Evolutionary conservation across 2,797 vertebrate species (phyloP).

Genomic region (Poecilia velifera): DNA sequence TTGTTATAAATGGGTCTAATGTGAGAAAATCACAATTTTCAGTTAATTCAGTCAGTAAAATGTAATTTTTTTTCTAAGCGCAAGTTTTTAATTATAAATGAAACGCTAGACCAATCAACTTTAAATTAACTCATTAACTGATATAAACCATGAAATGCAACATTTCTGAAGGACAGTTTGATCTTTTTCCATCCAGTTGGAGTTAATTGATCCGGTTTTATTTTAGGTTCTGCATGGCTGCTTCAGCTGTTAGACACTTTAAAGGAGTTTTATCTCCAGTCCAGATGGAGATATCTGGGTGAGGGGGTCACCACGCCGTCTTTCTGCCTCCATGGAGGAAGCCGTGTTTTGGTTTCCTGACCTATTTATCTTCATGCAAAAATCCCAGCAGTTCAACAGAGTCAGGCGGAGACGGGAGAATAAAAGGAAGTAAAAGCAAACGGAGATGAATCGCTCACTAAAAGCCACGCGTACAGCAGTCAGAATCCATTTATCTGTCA

Average conservation of each 20-base stretch:
- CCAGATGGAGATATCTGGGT: constrained; percentile 30
- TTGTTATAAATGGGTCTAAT: no score
- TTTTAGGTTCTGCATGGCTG: neutral
- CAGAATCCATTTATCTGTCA: neutral
- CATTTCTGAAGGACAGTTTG: constrained; percentile 40
- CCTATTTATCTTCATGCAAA: neutral
- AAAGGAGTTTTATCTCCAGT: constrained; percentile 35
- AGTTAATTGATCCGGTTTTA: constrained; percentile 49
- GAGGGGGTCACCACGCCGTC: constrained; percentile 16
- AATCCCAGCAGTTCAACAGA: neutral
- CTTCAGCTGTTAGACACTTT: constrained; percentile 30
- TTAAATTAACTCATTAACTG: no score
- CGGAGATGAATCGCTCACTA: neutral
- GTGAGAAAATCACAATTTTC: no score
- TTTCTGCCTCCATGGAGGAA: constrained; percentile 9
- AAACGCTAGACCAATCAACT: no score
- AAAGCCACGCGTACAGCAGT: neutral
- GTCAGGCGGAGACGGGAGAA: neutral
- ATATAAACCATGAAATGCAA: no score
- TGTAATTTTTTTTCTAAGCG: no score
- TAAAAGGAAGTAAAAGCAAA: constrained; percentile 1
- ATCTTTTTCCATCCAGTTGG: constrained; percentile 34
- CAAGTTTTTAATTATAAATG: no score
- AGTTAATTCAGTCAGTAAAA: no score
- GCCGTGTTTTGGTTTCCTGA: neutral